Evolutionary conservation across 2,797 vertebrate genomes (phyloP).

Genomic region (Tiaroga cobitis): DNA sequence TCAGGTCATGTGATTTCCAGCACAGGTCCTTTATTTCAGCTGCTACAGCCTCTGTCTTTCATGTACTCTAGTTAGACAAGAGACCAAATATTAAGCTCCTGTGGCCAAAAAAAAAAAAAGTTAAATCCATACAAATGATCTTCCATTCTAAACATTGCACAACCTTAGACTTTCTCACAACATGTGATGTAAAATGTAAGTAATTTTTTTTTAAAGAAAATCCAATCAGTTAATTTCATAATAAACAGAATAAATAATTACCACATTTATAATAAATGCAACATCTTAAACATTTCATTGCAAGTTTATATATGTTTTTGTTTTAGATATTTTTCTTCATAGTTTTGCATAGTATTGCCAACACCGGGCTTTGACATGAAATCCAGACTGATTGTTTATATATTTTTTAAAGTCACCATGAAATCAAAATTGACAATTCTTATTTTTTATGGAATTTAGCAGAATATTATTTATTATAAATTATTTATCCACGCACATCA

Average conservation of each 20-base stretch:
- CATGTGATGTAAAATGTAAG: background rate
- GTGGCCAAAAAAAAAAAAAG: background rate
- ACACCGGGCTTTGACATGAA: background rate
- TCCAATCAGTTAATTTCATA: background rate
- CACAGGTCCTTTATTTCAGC: conserved; percentile 19
- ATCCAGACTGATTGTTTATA: background rate
- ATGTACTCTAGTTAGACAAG: background rate
- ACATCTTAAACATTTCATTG: background rate
- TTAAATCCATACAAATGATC: background rate
- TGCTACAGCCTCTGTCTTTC: background rate
- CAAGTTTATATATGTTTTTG: background rate
- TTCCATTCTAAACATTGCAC: conserved; percentile 29
- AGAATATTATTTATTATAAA: background rate
- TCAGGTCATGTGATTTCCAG: background rate
- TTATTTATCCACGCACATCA: background rate
- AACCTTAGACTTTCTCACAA: background rate
- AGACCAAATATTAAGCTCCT: conserved; percentile 2
- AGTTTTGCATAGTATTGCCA: conserved; percentile 45
- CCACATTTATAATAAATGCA: background rate
- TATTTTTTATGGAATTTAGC: background rate
- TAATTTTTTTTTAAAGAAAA: background rate
- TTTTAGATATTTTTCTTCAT: background rate
- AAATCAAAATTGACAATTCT: background rate
- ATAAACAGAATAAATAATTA: background rate
- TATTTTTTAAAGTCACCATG: too few species aligned